Percentiles rank a stretch among this genome's conserved stretches.
These are phyloP conservation scores for Psittacara wagleri DNA, from an alignment of 2,113 vertebrate genomes.

Conservation along the genomic window DNA sequence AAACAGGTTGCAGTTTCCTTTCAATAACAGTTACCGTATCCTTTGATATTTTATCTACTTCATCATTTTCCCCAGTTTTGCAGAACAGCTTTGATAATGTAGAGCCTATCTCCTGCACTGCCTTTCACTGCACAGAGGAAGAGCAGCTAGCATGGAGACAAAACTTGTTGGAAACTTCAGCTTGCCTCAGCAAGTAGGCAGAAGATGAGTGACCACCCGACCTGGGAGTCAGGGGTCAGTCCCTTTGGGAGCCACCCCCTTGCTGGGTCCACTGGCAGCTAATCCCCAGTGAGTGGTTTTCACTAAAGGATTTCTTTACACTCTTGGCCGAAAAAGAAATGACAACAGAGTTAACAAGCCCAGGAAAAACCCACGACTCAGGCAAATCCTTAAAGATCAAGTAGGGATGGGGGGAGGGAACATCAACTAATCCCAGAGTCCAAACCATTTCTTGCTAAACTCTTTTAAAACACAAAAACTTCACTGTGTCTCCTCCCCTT, in stretches of 20 bases:
- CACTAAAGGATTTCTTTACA: conserved; percentile 67
- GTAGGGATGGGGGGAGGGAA: conserved; percentile 14
- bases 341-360: conserved; percentile 67
- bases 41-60: conserved; percentile 67
- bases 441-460: conserved; percentile 56
- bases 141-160: not conserved
- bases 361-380: conserved; percentile 70
- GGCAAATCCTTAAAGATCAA: conserved; percentile 70
- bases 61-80: conserved; percentile 38
- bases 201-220: conserved; percentile 56
- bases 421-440: conserved; percentile 37
- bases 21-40: conserved; percentile 46
- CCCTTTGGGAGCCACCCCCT: conserved; percentile 11
- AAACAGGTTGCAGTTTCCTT: conserved; percentile 51
- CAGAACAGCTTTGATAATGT: conserved; percentile 68
- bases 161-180: conserved; percentile 48
- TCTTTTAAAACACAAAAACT: conserved; percentile 58
- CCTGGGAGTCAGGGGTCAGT: conserved; percentile 57
- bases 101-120: conserved; percentile 36
- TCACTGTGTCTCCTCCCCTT: conserved; percentile 25
- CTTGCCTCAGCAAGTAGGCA: conserved; percentile 53
- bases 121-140: not conserved
- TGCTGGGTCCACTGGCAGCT: conserved; percentile 58
- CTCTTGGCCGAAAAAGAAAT: conserved; percentile 26
- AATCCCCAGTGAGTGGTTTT: conserved; percentile 69